Percentiles rank a stretch among this genome's conserved stretches.
These are phyloP conservation scores for Clarias macrocephalus DNA, from an alignment of 2,113 vertebrate genomes.

Conservation along the genomic window DNA sequence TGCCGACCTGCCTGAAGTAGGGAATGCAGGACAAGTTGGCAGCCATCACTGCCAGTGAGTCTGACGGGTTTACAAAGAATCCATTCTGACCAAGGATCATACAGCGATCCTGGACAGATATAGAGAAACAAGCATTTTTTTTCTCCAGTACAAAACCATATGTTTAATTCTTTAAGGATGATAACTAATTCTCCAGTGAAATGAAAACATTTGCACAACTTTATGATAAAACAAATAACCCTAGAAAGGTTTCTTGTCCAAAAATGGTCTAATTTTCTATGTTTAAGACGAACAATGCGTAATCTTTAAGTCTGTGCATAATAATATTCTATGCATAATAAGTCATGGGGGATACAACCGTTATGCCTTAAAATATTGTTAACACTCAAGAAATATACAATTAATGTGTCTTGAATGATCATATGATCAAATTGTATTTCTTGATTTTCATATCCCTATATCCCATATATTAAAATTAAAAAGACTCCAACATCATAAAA, in stretches of 20 bases:
- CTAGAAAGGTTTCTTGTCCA: background rate
- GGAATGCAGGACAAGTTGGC: slow-evolving; percentile 93
- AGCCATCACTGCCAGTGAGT: slow-evolving; percentile 94
- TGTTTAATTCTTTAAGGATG: background rate
- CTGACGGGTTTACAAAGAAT: slow-evolving; percentile 94
- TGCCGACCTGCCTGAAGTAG: slow-evolving; percentile 88
- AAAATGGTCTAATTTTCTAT: background rate
- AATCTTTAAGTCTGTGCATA: too few relatives aligned
- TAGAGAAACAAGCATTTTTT: background rate
- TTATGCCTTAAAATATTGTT: background rate
- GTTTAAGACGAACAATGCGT: too few relatives aligned
- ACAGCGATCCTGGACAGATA: slow-evolving; percentile 84
- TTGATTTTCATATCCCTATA: background rate
- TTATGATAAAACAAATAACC: background rate
- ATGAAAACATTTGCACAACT: background rate
- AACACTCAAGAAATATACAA: background rate
- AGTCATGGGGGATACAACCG: background rate
- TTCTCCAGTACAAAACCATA: background rate
- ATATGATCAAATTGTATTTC: background rate
- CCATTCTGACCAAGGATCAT: slow-evolving; percentile 97
- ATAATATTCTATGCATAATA: too few relatives aligned
- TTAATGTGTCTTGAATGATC: background rate
- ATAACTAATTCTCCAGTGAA: background rate
- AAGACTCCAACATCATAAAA: background rate
- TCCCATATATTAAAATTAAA: background rate